Conservation (phyloP, 2,888 invertebrate species). For the Merodon equestris region DNA sequence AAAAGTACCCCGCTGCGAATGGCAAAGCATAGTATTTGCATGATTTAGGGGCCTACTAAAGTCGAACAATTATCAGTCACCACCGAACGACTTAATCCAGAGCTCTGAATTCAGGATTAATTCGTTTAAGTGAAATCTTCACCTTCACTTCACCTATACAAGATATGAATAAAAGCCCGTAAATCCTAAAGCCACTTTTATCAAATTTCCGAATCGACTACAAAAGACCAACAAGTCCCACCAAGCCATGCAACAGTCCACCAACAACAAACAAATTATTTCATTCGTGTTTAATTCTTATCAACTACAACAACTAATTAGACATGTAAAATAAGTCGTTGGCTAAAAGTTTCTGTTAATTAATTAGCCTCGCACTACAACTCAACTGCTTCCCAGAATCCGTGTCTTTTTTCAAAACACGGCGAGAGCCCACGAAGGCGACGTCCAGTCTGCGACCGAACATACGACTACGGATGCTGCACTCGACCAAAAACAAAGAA, state of each 20-base stretch:
- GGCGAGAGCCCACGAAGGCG: conserved; percentile 51
- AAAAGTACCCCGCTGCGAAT: no score
- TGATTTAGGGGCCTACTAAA: no score
- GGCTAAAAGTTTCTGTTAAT: conserved; percentile 71
- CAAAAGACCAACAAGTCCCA: conserved; percentile 1
- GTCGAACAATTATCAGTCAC: no score
- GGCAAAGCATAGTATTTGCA: no score
- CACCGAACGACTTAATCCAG: no score
- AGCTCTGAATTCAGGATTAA: no score
- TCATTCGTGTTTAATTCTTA: conserved; percentile 69
- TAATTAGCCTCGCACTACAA: conserved; percentile 64
- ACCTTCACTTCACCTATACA: no score
- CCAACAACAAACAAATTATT: conserved; percentile 59
- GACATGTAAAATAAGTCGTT: conserved; percentile 76
- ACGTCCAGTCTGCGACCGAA: conserved; percentile 57
- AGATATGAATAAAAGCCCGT: no score
- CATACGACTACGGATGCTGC: not conserved
- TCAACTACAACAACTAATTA: conserved; percentile 76
- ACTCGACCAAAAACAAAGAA: conserved; percentile 50
- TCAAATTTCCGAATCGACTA: not conserved
- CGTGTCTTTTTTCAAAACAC: not conserved
- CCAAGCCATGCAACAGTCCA: no score
- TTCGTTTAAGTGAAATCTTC: no score
- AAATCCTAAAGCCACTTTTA: no score
- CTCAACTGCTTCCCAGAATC: conserved; percentile 35